These are phyloP conservation scores for Macaca nemestrina DNA, from an alignment of 2,113 vertebrate genomes.

Conservation along the genomic window DNA sequence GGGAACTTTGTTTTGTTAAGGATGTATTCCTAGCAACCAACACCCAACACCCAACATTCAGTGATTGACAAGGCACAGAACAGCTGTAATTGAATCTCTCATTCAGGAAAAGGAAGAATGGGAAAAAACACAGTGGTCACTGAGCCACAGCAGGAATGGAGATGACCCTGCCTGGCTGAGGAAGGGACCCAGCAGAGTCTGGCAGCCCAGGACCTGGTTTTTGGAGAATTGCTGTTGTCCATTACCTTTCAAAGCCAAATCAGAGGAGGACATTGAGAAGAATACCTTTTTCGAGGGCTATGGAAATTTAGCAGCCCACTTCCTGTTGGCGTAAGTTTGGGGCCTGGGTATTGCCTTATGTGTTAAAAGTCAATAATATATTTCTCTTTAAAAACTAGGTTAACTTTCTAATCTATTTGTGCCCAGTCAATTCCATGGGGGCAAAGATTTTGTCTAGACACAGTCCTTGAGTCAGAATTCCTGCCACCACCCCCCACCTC, in stretches of 20 bases:
- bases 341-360: not conserved
- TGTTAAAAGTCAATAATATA: not conserved
- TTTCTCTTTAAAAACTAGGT: not conserved
- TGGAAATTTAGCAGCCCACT: not conserved
- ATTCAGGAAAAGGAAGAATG: not conserved
- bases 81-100: not conserved
- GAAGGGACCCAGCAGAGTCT: not conserved
- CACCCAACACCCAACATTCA: not conserved
- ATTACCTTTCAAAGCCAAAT: not conserved
- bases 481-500: not conserved
- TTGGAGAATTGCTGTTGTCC: not conserved
- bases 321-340: not conserved
- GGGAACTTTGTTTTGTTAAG: not conserved
- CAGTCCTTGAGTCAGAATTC: slow-evolving; percentile 46
- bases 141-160: not conserved
- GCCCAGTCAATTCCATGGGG: not conserved
- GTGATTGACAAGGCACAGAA: not conserved
- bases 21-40: not conserved
- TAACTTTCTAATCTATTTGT: not conserved
- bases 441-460: slow-evolving; percentile 36
- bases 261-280: not conserved
- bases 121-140: not conserved
- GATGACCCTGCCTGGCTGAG: not conserved
- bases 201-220: not conserved
- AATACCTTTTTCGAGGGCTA: not conserved